Conservation (phyloP, 2,888 invertebrate species). For the Megalurothrips usitatus region DNA sequence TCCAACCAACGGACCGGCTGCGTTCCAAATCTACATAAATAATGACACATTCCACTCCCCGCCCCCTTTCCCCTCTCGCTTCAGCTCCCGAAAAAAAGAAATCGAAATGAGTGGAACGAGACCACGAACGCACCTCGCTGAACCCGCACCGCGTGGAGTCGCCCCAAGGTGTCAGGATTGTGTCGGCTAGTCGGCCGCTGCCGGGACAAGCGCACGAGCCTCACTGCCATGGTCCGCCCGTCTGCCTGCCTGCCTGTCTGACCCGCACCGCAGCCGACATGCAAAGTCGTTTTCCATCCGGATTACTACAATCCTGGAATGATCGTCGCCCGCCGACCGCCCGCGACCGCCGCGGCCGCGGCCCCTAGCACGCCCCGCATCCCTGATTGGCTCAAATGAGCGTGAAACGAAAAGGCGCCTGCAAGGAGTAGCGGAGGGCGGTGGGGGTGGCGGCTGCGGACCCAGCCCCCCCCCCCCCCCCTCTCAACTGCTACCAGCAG, state of each 20-base stretch:
- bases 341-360: not conserved
- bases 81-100: not conserved
- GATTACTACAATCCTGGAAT: not conserved
- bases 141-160: no score
- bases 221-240: not conserved
- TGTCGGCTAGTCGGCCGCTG: no score
- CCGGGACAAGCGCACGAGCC: no score
- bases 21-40: no score
- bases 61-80: no score
- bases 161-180: no score
- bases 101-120: not conserved
- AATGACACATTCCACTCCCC: no score
- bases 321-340: not conserved
- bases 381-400: conserved; percentile 2
- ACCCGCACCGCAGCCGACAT: not conserved
- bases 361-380: not conserved
- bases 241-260: not conserved
- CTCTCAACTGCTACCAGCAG: no score
- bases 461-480: not conserved
- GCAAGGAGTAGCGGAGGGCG: not conserved
- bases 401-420: not conserved
- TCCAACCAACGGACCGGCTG: not conserved
- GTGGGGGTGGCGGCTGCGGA: not conserved
- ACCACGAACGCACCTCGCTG: no score
- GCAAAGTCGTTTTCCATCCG: not conserved